Conservation (phyloP, 2,888 invertebrate genomes). For the Drosophila crucigera region DNA sequence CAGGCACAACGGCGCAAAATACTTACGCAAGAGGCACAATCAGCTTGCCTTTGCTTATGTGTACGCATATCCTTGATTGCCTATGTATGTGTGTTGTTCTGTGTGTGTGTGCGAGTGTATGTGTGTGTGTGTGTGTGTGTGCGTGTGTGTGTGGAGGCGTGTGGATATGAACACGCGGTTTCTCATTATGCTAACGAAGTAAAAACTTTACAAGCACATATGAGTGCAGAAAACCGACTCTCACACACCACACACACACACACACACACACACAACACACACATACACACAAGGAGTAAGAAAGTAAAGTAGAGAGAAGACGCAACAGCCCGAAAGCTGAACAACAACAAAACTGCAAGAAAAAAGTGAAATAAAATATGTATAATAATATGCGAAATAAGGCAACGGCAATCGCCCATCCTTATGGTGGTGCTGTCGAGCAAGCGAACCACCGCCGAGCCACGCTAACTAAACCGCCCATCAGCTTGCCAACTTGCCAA, state of each 20-base stretch:
- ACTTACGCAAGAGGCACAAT: conserved; percentile 65
- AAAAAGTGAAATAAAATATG: conserved; percentile 72
- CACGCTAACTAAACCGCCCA: conserved; percentile 36
- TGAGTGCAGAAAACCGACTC: conserved; percentile 56
- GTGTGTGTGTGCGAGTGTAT: conserved; percentile 7
- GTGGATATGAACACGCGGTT: conserved; percentile 80
- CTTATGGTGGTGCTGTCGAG: background rate
- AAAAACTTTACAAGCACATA: conserved; percentile 83
- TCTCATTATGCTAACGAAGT: conserved; percentile 84
- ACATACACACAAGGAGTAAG: conserved; percentile 15
- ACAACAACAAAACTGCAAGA: conserved; percentile 56
- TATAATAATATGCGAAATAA: conserved; percentile 75
- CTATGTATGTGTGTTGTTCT: background rate
- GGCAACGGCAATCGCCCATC: conserved; percentile 46
- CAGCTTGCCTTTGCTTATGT: conserved; percentile 63
- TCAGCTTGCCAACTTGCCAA: conserved; percentile 45
- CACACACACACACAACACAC: background rate
- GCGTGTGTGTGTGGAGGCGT: conserved; percentile 35
- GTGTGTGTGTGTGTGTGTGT: conserved; percentile 9
- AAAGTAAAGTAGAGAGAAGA: conserved; percentile 47
- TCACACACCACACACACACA: conserved; percentile 12
- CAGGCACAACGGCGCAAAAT: conserved; percentile 46
- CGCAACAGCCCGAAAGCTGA: conserved; percentile 56
- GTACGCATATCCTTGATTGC: conserved; percentile 15
- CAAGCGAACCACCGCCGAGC: conserved; percentile 2